Conservation (phyloP, 2,888 invertebrate genomes). For the Rhogogaster chlorosoma region DNA sequence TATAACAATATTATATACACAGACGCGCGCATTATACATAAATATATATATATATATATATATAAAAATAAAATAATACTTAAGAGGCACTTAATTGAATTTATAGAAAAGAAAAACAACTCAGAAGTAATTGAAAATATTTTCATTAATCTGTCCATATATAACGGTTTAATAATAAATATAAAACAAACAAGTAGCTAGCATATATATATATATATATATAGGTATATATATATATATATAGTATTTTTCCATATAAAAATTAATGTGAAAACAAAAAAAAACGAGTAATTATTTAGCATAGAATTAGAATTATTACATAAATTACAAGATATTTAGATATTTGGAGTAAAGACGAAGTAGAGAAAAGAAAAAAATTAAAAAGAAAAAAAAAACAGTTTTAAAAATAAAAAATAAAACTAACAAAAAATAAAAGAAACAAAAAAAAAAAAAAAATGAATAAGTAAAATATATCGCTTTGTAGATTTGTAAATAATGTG, state of each 20-base stretch:
- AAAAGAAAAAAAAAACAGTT: neutral
- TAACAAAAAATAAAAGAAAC: neutral
- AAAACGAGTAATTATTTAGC: slow-evolving; percentile 36
- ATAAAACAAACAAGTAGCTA: slow-evolving; percentile 2
- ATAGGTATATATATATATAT: neutral
- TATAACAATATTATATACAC: slow-evolving; percentile 1
- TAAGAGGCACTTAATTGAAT: slow-evolving; percentile 44
- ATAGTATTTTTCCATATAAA: slow-evolving; percentile 51
- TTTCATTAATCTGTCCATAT: slow-evolving; percentile 46
- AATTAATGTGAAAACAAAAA: slow-evolving; percentile 2
- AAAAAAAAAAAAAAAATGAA: neutral
- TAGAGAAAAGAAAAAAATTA: neutral
- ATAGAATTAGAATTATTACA: neutral
- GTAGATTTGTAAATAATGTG: slow-evolving; percentile 44
- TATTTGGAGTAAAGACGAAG: slow-evolving; percentile 7
- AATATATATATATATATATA: neutral
- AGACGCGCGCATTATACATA: neutral
- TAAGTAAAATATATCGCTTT: slow-evolving; percentile 23
- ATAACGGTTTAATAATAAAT: slow-evolving; percentile 20
- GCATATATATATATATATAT: slow-evolving; percentile 1
- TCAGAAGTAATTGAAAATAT: slow-evolving; percentile 22
- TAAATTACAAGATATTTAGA: slow-evolving; percentile 31
- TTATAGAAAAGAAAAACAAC: slow-evolving; percentile 15
- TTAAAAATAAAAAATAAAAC: neutral
- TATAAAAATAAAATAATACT: neutral